Conservation (phyloP, 2,797 vertebrate genomes). For the Chaunax sp. region DNA sequence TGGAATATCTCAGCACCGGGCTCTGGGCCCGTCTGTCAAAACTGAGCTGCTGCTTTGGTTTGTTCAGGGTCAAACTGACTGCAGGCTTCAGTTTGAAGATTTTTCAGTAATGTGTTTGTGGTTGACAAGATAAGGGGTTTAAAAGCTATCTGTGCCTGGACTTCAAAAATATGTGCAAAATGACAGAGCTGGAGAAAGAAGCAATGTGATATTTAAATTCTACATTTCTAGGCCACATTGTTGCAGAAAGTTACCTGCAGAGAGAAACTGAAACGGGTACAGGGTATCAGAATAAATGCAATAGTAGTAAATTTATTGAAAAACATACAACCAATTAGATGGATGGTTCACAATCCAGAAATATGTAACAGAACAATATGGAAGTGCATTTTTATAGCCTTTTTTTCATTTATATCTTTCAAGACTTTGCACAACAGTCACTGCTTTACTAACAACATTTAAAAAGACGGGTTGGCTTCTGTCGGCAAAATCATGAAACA, state of each 20-base stretch:
- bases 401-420: slow-evolving; percentile 67
- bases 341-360: slow-evolving; percentile 80
- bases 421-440: slow-evolving; percentile 79
- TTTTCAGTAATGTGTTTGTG: slow-evolving; percentile 24
- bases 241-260: neutral
- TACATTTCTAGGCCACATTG: neutral
- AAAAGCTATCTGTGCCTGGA: slow-evolving; percentile 13
- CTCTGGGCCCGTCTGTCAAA: slow-evolving; percentile 45
- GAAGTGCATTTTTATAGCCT: slow-evolving; percentile 70
- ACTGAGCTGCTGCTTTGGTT: slow-evolving; percentile 28
- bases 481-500: slow-evolving; percentile 70
- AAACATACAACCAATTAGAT: slow-evolving; percentile 85
- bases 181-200: slow-evolving; percentile 4
- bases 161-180: slow-evolving; percentile 6
- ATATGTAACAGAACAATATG: slow-evolving; percentile 81
- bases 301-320: slow-evolving; percentile 89
- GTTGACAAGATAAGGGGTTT: slow-evolving; percentile 25
- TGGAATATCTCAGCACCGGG: slow-evolving; percentile 15
- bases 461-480: slow-evolving; percentile 79
- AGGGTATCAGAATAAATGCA: slow-evolving; percentile 57
- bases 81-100: slow-evolving; percentile 33
- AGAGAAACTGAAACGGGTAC: slow-evolving; percentile 17
- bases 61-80: slow-evolving; percentile 19
- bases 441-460: slow-evolving; percentile 84
- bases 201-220: neutral